Conservation (phyloP, 2,888 invertebrate genomes). For the Cheilosia vernalis region DNA sequence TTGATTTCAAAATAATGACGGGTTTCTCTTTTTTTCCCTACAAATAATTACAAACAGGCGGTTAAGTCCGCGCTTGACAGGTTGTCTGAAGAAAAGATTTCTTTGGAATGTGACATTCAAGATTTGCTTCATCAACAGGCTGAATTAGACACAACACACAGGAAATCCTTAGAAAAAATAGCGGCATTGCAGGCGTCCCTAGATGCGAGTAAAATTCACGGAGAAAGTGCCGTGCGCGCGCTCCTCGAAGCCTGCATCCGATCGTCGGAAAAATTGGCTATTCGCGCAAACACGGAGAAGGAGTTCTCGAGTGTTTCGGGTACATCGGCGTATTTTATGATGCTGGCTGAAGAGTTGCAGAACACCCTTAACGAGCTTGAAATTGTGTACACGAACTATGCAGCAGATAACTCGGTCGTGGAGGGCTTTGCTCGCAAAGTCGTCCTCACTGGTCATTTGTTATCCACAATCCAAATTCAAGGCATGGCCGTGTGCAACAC, state of each 20-base stretch:
- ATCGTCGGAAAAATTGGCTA: conserved; percentile 77
- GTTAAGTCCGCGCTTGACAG: conserved; percentile 87
- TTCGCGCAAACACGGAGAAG: conserved; percentile 76
- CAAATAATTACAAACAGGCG: conserved; percentile 83
- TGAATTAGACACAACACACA: conserved; percentile 85
- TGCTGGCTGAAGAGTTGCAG: conserved; percentile 77
- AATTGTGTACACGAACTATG: conserved; percentile 77
- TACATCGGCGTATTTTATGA: conserved; percentile 77
- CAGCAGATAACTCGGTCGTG: conserved; percentile 79
- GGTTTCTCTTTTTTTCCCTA: not conserved
- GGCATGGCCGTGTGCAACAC: conserved; percentile 92
- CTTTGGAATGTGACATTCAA: conserved; percentile 87
- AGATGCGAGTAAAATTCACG: conserved; percentile 79
- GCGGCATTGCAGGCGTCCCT: conserved; percentile 78
- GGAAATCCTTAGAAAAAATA: conserved; percentile 76
- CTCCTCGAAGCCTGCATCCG: conserved; percentile 77
- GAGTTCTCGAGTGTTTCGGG: conserved; percentile 76
- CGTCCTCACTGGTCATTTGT: conserved; percentile 83
- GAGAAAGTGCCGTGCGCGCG: conserved; percentile 77
- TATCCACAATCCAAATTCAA: conserved; percentile 87
- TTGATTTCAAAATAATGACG: not conserved
- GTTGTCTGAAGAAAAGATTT: conserved; percentile 81
- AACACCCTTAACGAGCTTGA: conserved; percentile 76
- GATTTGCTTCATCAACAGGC: conserved; percentile 88
- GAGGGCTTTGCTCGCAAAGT: conserved; percentile 78